Base-by-base conservation (phyloP, 2,113 vertebrate genomes). In the Gallinago jamesoni region DNA sequence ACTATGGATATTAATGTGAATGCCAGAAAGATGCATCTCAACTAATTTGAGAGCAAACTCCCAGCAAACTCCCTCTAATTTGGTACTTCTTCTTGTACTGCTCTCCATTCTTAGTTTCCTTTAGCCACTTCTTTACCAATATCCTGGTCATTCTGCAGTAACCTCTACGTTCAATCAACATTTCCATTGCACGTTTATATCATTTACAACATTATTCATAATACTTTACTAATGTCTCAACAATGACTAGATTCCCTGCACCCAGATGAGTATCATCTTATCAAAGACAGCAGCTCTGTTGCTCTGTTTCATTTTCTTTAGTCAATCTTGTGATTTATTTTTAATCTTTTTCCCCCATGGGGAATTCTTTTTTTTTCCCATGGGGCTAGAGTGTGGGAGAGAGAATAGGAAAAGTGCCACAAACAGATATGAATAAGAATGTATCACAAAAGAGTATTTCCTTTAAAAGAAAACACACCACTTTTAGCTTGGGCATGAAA, bases 291-390 rank as follows among this genome's bases (percentile, higher is more conserved):
- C 1, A 62, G 5, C 10, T 33, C 20, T 75, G 12, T 33, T 87
- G 5, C 10, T 33, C 20, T 75, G 12, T 33, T 87, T 70, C 5
- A 39, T 43, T 70, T 91, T 6, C 6, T 50, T 68, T 60, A 45
- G 4, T 7, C 8, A 77, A 60, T 30, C 3, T 33, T 3, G 31
- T 9, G 0, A 5, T 5, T 52, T 48, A 48, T 45, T 33, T 25
- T 10, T 45, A 22, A 27, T 31, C 27, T 17, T 68, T 14, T 23
- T 8, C 9, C 4, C 18, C 33, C 33, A 14, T 2, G 0, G 0
- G 7, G 9, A 66, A 27, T 24, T 48, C 15, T 68, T 1, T 43
- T 1, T 43, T 81, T 74, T 47, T 63, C 24, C 35, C 4, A 7
- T 45, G 10, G 23, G 3, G 4, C 18, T 69, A 12, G 9, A 64